Base-by-base conservation (phyloP, 2,113 vertebrate species). In the Cheilinus undulatus region DNA sequence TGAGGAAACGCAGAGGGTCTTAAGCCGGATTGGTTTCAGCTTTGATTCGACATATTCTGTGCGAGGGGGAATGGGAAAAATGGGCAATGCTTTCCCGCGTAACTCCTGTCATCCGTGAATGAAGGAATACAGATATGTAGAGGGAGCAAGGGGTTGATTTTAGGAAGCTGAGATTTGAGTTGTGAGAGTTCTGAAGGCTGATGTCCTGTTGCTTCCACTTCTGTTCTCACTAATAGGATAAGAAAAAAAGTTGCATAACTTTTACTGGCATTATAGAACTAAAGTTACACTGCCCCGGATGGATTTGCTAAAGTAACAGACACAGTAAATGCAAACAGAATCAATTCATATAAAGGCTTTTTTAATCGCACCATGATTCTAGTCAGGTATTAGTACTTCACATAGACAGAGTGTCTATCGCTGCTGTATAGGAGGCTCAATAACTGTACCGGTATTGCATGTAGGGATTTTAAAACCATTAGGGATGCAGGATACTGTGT, bases 41-140 rank as follows among this genome's bases (percentile, higher is more conserved):
- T 75, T 69, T 64, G 54, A 40, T 48, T 78, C 52, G 57, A 48
- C 30, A 20, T 50, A 51, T 69, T 68, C 61, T 19, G 27, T 42
- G 30, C 38, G 43, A 22, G 23, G 7, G 45, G 20, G 7, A 42
- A 32, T 27, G 40, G 40, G 23, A 14, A 80, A 80, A 88, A 51
- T 83, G 80, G 69, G 46, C 76, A 78, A 69, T 4, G 27, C 24
- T 70, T 61, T 80, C 61, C 20, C 38, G 62, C 24, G 63, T 52
- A 82, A 71, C 24, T 27, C 51, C 59, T 69, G 69, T 70, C 82
- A 80, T 1, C 42, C 68, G 83, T 83, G 64, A 82, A 90, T 85
- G 87, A 86, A 82, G 66, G 19, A 86, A 76, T 56, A 74, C 11
- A 69, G 40, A 68, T 23, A 51, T 62, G 51, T 26, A 54, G 42